Evolutionary conservation across 1,140 invertebrate genomes (phyloP).

Genomic region (Lordiphosa clarofinis): DNA sequence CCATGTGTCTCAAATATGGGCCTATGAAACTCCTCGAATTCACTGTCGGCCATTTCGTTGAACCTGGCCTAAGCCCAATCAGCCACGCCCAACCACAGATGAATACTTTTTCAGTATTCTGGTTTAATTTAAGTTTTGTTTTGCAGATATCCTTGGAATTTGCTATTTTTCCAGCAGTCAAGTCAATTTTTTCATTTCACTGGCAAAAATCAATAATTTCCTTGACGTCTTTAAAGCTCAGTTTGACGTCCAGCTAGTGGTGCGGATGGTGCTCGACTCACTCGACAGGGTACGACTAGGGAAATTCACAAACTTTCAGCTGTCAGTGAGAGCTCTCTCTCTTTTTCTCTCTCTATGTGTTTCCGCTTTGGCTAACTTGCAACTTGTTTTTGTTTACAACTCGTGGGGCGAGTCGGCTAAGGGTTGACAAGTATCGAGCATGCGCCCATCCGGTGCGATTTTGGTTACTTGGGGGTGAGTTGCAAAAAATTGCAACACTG

Average conservation of each 20-base stretch:
- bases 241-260: slow-evolving; percentile 55
- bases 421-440: slow-evolving; percentile 49
- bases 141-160: slow-evolving; percentile 12
- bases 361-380: slow-evolving; percentile 29
- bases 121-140: neutral
- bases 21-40: slow-evolving; percentile 94
- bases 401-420: slow-evolving; percentile 6
- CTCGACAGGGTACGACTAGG: slow-evolving; percentile 16
- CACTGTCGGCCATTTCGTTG: slow-evolving; percentile 89
- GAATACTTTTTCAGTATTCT: neutral
- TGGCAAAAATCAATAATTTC: slow-evolving; percentile 76
- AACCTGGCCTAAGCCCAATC: slow-evolving; percentile 21
- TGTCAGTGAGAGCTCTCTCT: slow-evolving; percentile 38
- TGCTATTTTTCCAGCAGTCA: neutral
- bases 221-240: slow-evolving; percentile 51
- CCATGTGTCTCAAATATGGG: slow-evolving; percentile 85
- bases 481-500: slow-evolving; percentile 47
- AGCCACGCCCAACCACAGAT: slow-evolving; percentile 40
- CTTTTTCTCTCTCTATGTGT: slow-evolving; percentile 11
- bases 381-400: slow-evolving; percentile 76
- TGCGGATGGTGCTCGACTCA: slow-evolving; percentile 22
- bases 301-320: slow-evolving; percentile 47
- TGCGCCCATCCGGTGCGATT: slow-evolving; percentile 36
- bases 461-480: slow-evolving; percentile 24
- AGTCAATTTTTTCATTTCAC: slow-evolving; percentile 56